Evolutionary conservation across 2,888 invertebrate genomes (phyloP).

Genomic region (Drosophila nr. medialis): DNA sequence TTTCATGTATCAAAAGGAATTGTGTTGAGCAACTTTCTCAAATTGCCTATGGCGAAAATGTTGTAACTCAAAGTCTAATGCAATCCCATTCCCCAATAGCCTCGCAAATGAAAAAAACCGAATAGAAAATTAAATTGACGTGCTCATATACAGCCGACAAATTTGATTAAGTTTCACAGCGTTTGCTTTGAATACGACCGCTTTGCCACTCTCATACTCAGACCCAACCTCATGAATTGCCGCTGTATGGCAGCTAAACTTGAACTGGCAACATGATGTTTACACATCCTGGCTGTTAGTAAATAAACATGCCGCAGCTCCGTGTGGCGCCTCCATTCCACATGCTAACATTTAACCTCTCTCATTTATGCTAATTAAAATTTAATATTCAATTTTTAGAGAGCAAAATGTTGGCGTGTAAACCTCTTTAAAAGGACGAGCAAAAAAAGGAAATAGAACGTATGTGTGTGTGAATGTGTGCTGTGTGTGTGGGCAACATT

Average conservation of each 20-base stretch:
- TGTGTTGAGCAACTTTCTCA: neutral
- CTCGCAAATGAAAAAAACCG: neutral
- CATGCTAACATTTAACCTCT: conserved; percentile 45
- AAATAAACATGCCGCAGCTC: conserved; percentile 45
- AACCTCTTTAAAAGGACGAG: conserved; percentile 42
- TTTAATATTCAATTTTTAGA: conserved; percentile 74
- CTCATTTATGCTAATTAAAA: conserved; percentile 68
- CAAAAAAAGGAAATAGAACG: conserved; percentile 14
- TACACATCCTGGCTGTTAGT: conserved; percentile 39
- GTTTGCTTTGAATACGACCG: conserved; percentile 15
- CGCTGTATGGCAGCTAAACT: conserved; percentile 3
- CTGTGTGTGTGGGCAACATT: conserved; percentile 46
- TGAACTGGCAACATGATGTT: conserved; percentile 27
- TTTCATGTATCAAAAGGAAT: neutral
- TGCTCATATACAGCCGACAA: conserved; percentile 24
- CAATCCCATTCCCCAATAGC: neutral
- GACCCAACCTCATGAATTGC: too few species aligned
- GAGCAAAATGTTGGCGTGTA: conserved; percentile 48
- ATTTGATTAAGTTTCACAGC: conserved; percentile 39
- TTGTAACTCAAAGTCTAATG: neutral
- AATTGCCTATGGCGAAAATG: neutral
- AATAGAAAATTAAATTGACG: conserved; percentile 34
- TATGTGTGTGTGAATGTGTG: conserved; percentile 6
- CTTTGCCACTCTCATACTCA: neutral
- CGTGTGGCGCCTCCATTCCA: conserved; percentile 15